Conservation (phyloP, 2,113 vertebrate species). For the Ginglymostoma cirratum region DNA sequence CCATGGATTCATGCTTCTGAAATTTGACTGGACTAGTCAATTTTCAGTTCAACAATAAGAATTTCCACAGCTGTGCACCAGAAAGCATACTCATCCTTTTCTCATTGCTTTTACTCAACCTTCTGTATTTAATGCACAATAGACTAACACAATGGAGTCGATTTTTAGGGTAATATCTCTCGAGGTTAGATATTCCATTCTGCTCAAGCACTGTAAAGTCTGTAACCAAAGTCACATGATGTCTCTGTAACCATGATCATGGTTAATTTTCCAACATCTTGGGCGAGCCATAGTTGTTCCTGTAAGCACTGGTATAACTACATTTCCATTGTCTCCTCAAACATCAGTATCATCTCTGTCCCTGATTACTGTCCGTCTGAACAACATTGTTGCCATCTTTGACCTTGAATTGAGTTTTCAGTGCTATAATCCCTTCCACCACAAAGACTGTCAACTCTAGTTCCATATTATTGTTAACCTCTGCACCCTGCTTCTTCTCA, state of each 20-base stretch:
- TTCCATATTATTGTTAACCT: too few species aligned
- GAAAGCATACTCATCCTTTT: neutral
- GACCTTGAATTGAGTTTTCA: neutral
- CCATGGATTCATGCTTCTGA: neutral
- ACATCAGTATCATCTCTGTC: neutral
- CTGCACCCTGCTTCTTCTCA: neutral
- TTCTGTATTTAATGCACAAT: neutral
- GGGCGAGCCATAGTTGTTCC: neutral
- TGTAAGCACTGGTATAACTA: neutral
- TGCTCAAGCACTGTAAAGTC: neutral
- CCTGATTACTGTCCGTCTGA: neutral
- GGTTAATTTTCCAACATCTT: neutral
- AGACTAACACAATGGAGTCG: neutral
- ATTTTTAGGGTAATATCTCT: neutral
- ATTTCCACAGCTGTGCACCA: neutral
- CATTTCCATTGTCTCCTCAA: neutral
- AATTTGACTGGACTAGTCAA: neutral
- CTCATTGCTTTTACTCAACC: neutral
- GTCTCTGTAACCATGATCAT: neutral
- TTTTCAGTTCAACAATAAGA: neutral
- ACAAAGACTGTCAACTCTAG: neutral
- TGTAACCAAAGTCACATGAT: neutral
- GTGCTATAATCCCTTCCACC: neutral
- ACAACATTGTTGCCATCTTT: neutral
- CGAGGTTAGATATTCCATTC: neutral